Conservation (phyloP, 2,888 invertebrate species). For the Glaucopsyche alexis region DNA sequence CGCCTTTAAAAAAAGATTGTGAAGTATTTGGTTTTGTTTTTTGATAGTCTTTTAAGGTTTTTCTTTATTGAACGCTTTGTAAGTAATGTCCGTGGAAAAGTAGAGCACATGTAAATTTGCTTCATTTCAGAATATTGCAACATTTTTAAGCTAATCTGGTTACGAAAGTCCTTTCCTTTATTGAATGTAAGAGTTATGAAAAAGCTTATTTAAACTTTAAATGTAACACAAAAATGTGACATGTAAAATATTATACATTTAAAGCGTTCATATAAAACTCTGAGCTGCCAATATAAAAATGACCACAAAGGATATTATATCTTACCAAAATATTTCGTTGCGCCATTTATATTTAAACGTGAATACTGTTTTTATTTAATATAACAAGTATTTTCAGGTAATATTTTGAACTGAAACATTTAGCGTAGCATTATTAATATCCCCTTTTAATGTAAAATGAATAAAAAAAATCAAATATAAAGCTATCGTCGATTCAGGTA, state of each 20-base stretch:
- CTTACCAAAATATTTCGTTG: slow-evolving; percentile 23
- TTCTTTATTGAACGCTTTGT: too few species aligned
- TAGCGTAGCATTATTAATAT: slow-evolving; percentile 4
- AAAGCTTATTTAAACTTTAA: slow-evolving; percentile 1
- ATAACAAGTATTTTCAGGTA: slow-evolving; percentile 12
- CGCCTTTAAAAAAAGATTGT: too few species aligned
- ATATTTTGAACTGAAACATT: not conserved
- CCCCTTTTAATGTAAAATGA: not conserved
- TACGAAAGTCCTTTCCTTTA: not conserved
- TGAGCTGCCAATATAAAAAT: slow-evolving; percentile 17
- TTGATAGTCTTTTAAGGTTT: too few species aligned
- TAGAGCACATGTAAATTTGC: too few species aligned
- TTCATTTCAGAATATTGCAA: too few species aligned
- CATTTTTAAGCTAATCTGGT: too few species aligned
- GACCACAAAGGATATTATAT: slow-evolving; percentile 23
- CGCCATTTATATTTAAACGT: slow-evolving; percentile 20
- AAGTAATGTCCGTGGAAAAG: too few species aligned
- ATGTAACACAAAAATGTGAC: not conserved
- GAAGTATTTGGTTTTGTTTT: too few species aligned
- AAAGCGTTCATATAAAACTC: slow-evolving; percentile 1
- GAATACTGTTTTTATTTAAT: slow-evolving; percentile 9
- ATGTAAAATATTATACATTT: not conserved
- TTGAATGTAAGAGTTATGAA: not conserved
- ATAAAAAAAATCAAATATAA: not conserved
- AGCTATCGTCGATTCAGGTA: not conserved